Evolutionary conservation across 2,888 invertebrate genomes (phyloP), one percentile per base, ranked within the genome.

Genomic region (Parnassius orleans): DNA sequence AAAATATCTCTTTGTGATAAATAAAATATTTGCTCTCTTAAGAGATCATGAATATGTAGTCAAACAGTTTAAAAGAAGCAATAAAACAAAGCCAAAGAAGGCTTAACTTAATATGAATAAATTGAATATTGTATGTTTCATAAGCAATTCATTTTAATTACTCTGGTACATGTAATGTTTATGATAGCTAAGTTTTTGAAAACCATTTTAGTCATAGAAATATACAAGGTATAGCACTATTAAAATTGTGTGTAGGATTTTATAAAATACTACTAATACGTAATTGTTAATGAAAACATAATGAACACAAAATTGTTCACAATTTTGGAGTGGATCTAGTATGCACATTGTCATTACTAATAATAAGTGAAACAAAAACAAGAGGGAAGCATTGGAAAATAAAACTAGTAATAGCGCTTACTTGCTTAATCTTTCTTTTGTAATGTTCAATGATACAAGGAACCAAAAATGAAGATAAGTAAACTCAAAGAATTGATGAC

Each of bases 281-380:
- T 33, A 33, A 33, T 5, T 33, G 33, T 33, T 33, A 33, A 33
- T 33, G 7, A 61, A 58, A 58, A 52, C 12, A 47, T 47, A 57
- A 55, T 46, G 24, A 53, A 42, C 42, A 57, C 50, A 63, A 58
- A 51, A 63, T 63, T 51, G 54, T 51, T 43, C 48, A 63, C 58
- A 63, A 58, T 63, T 63, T 50, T 54, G 54, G 19, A 44, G 53
- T 57, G 53, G 44, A 53, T 57, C 50, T 50, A 44, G n/a, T 47
- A 52, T 48, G 51, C 57, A 50, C 47, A 54, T 33, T 44, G 33
- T 54, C 44, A 9, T 43, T 56, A 54, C 58, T 58, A 51, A 57
- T n/a, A 9, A 53, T 43, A 12, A 43, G 41, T 41, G 62, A 63
- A 63, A 51, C 62, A 63, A 58, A 58, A 63, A 58, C 62, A 63